A percentile compares a stretch with the other conserved stretches of the same genome.
Conservation (phyloP, 1,140 invertebrate genomes). For the Polypedilum pembai region DNA sequence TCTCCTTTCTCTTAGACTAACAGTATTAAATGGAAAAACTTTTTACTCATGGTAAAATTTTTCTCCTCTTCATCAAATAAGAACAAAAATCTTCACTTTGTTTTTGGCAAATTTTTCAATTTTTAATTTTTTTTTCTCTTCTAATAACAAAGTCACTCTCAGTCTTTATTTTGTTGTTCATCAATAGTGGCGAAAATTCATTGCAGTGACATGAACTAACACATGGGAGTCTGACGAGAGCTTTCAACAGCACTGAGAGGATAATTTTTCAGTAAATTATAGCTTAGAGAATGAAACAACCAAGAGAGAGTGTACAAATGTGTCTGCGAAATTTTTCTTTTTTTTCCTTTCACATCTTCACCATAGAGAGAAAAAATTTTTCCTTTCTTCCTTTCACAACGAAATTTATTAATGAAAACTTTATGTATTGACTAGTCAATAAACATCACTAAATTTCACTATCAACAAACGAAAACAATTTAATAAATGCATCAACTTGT, state of each 20-base stretch:
- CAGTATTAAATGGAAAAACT: background rate
- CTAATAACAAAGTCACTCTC: background rate
- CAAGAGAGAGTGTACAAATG: background rate
- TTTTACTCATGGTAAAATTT: background rate
- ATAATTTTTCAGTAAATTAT: too few relatives aligned
- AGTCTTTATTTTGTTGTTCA: conserved; percentile 1
- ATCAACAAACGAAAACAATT: background rate
- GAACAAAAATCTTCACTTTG: background rate
- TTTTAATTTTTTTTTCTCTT: conserved; percentile 21
- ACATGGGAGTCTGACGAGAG: background rate
- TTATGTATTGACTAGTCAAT: background rate
- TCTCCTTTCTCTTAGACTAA: background rate
- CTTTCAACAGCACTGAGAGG: background rate
- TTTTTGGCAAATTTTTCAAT: background rate
- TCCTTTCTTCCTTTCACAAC: background rate
- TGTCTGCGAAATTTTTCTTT: conserved; percentile 17
- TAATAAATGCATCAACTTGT: conserved; percentile 15
- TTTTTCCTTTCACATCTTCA: conserved; percentile 6
- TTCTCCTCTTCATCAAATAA: too few relatives aligned
- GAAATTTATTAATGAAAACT: conserved; percentile 25
- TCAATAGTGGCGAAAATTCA: background rate
- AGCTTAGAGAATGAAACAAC: background rate
- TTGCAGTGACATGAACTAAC: background rate
- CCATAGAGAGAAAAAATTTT: conserved; percentile 6
- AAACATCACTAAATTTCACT: conserved; percentile 3